Evolutionary conservation across 2,797 vertebrate genomes (phyloP).

Genomic region (Epinephelus coioides): DNA sequence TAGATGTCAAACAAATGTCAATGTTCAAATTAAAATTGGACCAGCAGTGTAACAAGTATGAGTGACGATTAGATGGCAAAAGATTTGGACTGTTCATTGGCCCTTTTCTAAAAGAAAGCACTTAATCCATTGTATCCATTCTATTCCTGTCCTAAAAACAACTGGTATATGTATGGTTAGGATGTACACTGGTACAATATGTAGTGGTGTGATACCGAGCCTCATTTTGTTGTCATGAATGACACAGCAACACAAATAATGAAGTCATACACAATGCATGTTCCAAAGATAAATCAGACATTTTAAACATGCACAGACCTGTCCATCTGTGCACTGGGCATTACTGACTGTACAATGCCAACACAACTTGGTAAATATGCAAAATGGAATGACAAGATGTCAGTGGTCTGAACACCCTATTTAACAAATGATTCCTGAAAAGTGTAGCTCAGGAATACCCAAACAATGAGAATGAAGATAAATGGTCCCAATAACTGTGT

Average conservation of each 20-base stretch:
- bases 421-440: background rate
- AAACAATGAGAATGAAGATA: background rate
- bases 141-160: background rate
- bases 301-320: background rate
- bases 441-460: background rate
- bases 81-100: no score
- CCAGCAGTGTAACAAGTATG: no score
- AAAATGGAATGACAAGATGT: background rate
- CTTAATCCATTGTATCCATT: background rate
- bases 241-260: background rate
- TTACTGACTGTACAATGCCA: background rate
- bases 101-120: no score
- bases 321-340: background rate
- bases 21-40: no score
- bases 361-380: background rate
- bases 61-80: no score
- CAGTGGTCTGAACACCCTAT: background rate
- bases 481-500: background rate
- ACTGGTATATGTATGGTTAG: background rate
- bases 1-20: no score
- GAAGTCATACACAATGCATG: background rate
- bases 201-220: background rate
- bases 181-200: background rate
- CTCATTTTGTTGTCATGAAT: background rate
- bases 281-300: background rate